Evolutionary conservation across 2,888 invertebrate genomes (phyloP), one percentile per base, ranked within the genome.

Genomic region (Drosophila phalerata): DNA sequence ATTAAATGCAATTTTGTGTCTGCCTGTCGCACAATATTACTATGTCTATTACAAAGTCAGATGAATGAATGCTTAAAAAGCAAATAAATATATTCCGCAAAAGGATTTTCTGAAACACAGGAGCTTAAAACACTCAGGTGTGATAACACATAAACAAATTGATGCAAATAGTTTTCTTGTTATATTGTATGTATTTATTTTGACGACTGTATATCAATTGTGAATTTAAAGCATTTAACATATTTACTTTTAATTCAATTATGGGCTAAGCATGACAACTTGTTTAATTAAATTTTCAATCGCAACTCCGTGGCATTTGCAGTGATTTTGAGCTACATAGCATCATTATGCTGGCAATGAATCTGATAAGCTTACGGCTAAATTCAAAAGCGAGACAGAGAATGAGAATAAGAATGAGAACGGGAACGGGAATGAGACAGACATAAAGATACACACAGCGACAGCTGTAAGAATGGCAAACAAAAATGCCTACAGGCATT

Each of bases 291-390:
- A 73, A 85, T 88, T 73, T 82, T 65, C 69, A 77, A 82, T 89
- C 66, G 42, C 34, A 58, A 34, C 55, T 22, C 22, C 49, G 57
- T 37, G 45, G 55, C 48, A 78, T 61, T 68, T 52, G 43, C 62
- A 52, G 11, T 32, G 57, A 51, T 66, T 67, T 47, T 10, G 34
- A 53, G 40, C 63, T 10, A 47, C 53, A 82, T 64, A 52, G 66
- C 73, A 73, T 88, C 83, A 89, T 85, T 85, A 79, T 82, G 83
- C 83, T 53, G 55, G 80, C 86, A 73, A 88, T 89, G 90, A 79
- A 88, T 85, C 83, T 73, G 88, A 85, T 89, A 88, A 89, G 88
- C 86, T 85, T 88, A 80, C 66, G 75, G 88, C 73, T 66, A 75
- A 85, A 89, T 77, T 83, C 80, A 43, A 62, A 76, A 67, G 69